Evolutionary conservation across 2,113 vertebrate genomes (phyloP), one percentile per base, ranked within the genome.

Genomic region (Egretta garzetta): DNA sequence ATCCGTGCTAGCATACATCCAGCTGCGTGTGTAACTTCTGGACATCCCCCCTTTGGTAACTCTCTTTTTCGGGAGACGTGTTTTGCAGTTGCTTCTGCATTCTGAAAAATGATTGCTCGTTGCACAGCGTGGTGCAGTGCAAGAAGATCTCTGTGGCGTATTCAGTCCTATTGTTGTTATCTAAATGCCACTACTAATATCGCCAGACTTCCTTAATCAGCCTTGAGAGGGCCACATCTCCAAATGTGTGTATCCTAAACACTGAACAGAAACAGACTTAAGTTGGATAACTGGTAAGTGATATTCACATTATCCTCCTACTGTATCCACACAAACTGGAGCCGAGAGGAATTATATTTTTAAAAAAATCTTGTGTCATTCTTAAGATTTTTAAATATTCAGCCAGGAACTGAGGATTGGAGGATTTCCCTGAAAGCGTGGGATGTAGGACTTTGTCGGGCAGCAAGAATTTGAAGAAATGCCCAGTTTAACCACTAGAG

Each of bases 391-490:
- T 74, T 28, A 87, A 86, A 33, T 59, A 67, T 3, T 41, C 43
- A n/a, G 12, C 26, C 24, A 20, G 22, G 32, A 77, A 37, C 37
- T 12, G 27, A 73, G n/a, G 41, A 43, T 43, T 5, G 8, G 9
- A 13, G 8, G 3, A 32, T 55, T 63, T 74, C 5, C 21, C 28
- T 7, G 1, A 4, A 43, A 45, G 6, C 1, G 8, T 17, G 22
- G 35, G 17, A n/a, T 26, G 5, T 4, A 22, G 28, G 28, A 26
- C 50, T 39, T 58, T 0, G 0, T 15, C 18, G 3, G 2, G 3
- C 9, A 8, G 33, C 14, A 45, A 43, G 47, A 45, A 14, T 85
- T 80, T 70, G 66, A 84, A 50, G 49, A 58, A 59, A 81, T 76
- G 9, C 10, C 8, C 18, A 11, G 24, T 76, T 79, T 70, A 58